Evolutionary conservation across 2,797 vertebrate species (phyloP).

Genomic region (Amniataba percoides): DNA sequence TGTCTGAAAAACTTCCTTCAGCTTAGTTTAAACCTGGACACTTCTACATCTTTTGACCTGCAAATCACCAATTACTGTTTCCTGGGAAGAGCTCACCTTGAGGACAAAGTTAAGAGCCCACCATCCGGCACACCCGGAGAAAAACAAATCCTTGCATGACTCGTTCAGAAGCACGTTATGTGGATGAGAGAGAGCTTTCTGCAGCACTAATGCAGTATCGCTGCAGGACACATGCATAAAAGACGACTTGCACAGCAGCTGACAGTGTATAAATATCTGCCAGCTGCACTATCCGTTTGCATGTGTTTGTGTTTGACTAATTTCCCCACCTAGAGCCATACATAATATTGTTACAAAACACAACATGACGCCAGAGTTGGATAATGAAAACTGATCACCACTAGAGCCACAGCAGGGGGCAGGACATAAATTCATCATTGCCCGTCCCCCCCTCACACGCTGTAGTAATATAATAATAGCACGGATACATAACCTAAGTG

Average conservation of each 20-base stretch:
- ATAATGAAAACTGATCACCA: constrained; percentile 54
- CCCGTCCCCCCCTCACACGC: neutral
- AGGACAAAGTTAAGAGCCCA: neutral
- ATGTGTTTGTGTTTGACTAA: constrained; percentile 23
- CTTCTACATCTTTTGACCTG: neutral
- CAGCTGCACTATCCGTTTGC: constrained; percentile 17
- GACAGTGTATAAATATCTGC: constrained; percentile 9
- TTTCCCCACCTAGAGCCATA: constrained; percentile 46
- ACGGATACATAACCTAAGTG: constrained; percentile 44
- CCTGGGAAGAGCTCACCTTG: neutral
- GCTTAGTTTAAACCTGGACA: neutral
- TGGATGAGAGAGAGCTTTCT: neutral
- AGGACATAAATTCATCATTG: constrained; percentile 27
- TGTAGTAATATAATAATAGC: constrained; percentile 55
- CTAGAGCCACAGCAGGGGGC: constrained; percentile 42
- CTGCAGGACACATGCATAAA: constrained; percentile 22
- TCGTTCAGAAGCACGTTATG: neutral
- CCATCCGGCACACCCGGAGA: neutral
- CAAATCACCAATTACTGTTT: neutral
- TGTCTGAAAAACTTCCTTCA: neutral
- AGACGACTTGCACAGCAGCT: constrained; percentile 10
- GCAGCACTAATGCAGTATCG: neutral
- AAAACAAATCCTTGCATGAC: neutral
- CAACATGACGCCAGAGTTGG: constrained; percentile 41
- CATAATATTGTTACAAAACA: constrained; percentile 60